Evolutionary conservation across 1,140 invertebrate species (phyloP), one percentile per base, ranked within the genome.

Genomic region (Lepidurus apus): DNA sequence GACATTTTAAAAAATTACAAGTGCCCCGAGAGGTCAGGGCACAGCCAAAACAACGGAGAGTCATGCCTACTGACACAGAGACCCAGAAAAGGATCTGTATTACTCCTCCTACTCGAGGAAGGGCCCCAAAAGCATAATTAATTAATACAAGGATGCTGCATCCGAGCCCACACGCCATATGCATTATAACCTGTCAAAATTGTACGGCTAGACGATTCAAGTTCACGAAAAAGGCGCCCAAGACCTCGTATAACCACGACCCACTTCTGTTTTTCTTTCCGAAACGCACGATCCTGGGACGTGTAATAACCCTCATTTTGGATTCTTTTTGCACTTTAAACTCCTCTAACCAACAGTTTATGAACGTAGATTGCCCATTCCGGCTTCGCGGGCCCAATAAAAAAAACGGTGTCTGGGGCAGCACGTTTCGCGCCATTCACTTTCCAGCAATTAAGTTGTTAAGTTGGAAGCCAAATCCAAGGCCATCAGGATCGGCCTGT

Each of bases 381-480:
- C 1, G 53, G 17, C n/a, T 65, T 65, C 47, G 21, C 8, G 47
- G 17, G 47, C 13, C 8, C 13, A 2, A 13, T 13, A 5, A 65
- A 65, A 47, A 65, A 21, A 65, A 21, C 53, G 6, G 53, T n/a
- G 21, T 13, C 13, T 65, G 53, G 21, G 21, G 21, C 17, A 34
- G 34, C 17, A 21, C 53, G 9, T 65, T 65, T 65, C 53, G 53
- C 53, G 21, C n/a, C 21, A 65, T 13, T 65, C 53, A 17, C 53
- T 65, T 65, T 65, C 53, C 53, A 65, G 17, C 53, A 65, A 65
- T 65, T 65, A 65, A n/a, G 53, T 65, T 65, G 53, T 65, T 65
- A 21, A 65, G 53, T 65, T 65, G n/a, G 13, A 17, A 65, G 53
- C 53, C 21, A n/a, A 65, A 65, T 21, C 53, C 53, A 65, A 65